Evolutionary conservation across 2,113 vertebrate species (phyloP).

Genomic region (Dromiciops gliroides): DNA sequence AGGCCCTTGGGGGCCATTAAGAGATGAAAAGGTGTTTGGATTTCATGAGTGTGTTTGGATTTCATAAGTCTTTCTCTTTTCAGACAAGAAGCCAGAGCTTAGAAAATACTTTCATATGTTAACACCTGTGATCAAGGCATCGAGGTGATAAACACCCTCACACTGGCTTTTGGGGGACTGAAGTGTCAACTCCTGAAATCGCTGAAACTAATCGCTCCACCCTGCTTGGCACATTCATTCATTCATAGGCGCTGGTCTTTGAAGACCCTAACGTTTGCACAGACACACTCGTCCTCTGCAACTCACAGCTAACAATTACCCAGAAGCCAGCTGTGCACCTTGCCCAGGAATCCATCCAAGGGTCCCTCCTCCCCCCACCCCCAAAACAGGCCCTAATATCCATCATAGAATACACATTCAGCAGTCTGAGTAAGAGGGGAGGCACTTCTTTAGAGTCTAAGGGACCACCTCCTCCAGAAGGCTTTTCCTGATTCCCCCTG

Average conservation of each 20-base stretch:
- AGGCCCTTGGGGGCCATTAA: slow-evolving; percentile 70
- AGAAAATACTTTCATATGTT: neutral
- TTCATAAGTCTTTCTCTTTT: slow-evolving; percentile 37
- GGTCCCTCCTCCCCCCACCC: neutral
- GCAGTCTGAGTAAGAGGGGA: neutral
- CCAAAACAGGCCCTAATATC: neutral
- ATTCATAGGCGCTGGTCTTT: slow-evolving; percentile 33
- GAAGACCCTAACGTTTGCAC: slow-evolving; percentile 33
- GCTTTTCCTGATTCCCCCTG: neutral
- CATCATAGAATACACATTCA: neutral
- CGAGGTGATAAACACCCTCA: slow-evolving; percentile 35
- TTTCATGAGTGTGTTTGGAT: slow-evolving; percentile 55
- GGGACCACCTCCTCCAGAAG: neutral
- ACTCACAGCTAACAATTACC: neutral
- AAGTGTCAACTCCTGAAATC: slow-evolving; percentile 56
- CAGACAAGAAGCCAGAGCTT: neutral
- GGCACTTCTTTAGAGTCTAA: neutral
- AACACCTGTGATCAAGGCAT: slow-evolving; percentile 62
- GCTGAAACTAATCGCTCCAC: slow-evolving; percentile 33
- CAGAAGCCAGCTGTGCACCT: neutral
- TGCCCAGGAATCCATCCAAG: neutral
- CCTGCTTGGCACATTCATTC: slow-evolving; percentile 53
- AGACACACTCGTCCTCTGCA: neutral
- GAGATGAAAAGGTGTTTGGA: slow-evolving; percentile 70
- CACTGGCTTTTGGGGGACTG: slow-evolving; percentile 46